A percentile compares a stretch with the other conserved stretches of the same genome.
Evolutionary conservation across 2,888 invertebrate species (phyloP).

Genomic region (Synanthedon myopaeformis): DNA sequence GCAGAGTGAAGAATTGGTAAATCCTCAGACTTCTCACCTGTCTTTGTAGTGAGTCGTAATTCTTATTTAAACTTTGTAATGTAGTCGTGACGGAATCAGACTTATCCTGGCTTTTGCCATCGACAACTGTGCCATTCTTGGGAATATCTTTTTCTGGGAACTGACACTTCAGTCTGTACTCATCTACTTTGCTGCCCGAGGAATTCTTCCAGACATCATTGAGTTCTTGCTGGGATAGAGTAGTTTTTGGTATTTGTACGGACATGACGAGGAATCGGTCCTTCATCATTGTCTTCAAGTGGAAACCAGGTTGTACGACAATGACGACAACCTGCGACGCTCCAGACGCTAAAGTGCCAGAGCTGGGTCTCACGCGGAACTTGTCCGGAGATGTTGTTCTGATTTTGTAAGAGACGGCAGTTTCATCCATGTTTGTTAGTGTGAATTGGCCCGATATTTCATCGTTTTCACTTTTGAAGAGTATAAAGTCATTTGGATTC

Average conservation of each 20-base stretch:
- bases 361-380: slow-evolving; percentile 91
- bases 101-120: slow-evolving; percentile 67
- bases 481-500: slow-evolving; percentile 77
- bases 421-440: slow-evolving; percentile 77
- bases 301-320: slow-evolving; percentile 80
- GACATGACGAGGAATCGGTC: slow-evolving; percentile 93
- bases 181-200: slow-evolving; percentile 73
- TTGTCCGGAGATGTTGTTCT: slow-evolving; percentile 97
- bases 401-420: slow-evolving; percentile 74
- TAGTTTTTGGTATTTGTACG: slow-evolving; percentile 73
- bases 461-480: slow-evolving; percentile 75
- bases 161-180: slow-evolving; percentile 79
- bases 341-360: slow-evolving; percentile 78
- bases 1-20: slow-evolving; percentile 39
- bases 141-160: slow-evolving; percentile 58
- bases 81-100: slow-evolving; percentile 83
- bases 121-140: slow-evolving; percentile 36
- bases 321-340: slow-evolving; percentile 76
- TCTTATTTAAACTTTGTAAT: slow-evolving; percentile 39
- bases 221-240: slow-evolving; percentile 72
- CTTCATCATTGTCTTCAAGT: slow-evolving; percentile 74
- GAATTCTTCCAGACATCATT: slow-evolving; percentile 80
- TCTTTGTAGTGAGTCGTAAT: slow-evolving; percentile 35
- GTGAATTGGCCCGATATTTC: slow-evolving; percentile 76
- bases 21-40: slow-evolving; percentile 40